Evolutionary conservation across 1,140 invertebrate genomes (phyloP), one percentile per base, ranked within the genome.

Genomic region (Brachionus plicatilis): DNA sequence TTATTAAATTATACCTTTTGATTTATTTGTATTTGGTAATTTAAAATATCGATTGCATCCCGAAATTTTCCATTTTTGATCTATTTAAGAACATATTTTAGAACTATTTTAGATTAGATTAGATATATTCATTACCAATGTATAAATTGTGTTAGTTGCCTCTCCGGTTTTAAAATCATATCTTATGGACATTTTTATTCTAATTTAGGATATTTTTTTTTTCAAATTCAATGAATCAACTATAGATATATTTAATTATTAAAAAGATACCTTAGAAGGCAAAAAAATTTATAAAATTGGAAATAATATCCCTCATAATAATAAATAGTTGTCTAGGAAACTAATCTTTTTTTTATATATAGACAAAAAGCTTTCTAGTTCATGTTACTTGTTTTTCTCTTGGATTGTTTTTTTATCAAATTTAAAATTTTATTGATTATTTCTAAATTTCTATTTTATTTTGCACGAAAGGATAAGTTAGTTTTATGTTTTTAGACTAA

Each of bases 1-100:
- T 37, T 37, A 43, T 75, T 75, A 17, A 68, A 72, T 8, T 53
- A 33, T 53, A 84, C 82, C 27, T 84, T 84, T 70, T 53, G 65
- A 37, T 84, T 68, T 56, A 37, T 65, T 84, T 84, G 68, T 29
- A 75, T 17, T 66, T 84, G 83, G 20, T 75, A 75, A 27, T 50
- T 84, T n/a, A 84, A 37, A 20, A 84, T 50, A 78, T 76, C 45
- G 27, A 84, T 84, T 7, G 83, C 83, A 41, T 84, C 66, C 14
- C 45, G 17, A 78, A 24, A 84, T 75, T 84, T 84, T 47, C 24
- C 60, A 45, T 75, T 37, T 24, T 37, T 53, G 12, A 84, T 84
- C 83, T 84, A 20, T 5, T 17, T 4, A 84, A 60, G 17, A 72
- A 56, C 0, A 72, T 37, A 33, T 50, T 47, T 12, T 11, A 37